Evolutionary conservation across 2,113 vertebrate genomes (phyloP).

Genomic region (Bufo bufo): DNA sequence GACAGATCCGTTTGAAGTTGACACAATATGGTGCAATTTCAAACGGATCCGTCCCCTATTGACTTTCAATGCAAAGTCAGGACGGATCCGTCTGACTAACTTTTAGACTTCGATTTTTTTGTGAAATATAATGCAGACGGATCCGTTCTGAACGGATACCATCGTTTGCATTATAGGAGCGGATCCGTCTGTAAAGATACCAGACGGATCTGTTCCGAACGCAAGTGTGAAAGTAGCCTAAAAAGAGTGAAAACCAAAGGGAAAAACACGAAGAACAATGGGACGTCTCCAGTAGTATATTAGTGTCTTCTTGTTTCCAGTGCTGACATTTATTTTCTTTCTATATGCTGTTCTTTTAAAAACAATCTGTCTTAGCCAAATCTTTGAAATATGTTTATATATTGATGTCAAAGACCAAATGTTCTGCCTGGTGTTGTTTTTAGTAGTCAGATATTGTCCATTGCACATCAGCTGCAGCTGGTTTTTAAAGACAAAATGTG

Average conservation of each 20-base stretch:
- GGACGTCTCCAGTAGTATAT: constrained; percentile 66
- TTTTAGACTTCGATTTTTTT: too few species aligned
- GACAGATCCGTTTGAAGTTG: too few species aligned
- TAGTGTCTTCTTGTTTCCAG: constrained; percentile 69
- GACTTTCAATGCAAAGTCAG: too few species aligned
- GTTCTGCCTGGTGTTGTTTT: constrained; percentile 65
- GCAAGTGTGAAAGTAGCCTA: too few species aligned
- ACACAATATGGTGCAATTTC: too few species aligned
- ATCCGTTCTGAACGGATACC: too few species aligned
- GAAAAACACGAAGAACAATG: constrained; percentile 49
- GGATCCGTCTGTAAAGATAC: too few species aligned
- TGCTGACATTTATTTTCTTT: constrained; percentile 60
- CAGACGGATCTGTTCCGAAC: too few species aligned
- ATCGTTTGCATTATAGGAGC: too few species aligned
- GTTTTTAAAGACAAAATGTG: constrained; percentile 61
- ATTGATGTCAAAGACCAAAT: constrained; percentile 67
- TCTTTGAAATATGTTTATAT: constrained; percentile 72
- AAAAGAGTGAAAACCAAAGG: constrained; percentile 64
- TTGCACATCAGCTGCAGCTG: constrained; percentile 64
- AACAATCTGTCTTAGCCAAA: constrained; percentile 62
- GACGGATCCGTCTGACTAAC: too few species aligned
- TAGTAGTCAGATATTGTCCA: constrained; percentile 62
- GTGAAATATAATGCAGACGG: too few species aligned
- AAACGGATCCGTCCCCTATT: too few species aligned
- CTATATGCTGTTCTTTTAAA: constrained; percentile 68